Conservation (phyloP, 2,113 vertebrate genomes). For the Ia io region DNA sequence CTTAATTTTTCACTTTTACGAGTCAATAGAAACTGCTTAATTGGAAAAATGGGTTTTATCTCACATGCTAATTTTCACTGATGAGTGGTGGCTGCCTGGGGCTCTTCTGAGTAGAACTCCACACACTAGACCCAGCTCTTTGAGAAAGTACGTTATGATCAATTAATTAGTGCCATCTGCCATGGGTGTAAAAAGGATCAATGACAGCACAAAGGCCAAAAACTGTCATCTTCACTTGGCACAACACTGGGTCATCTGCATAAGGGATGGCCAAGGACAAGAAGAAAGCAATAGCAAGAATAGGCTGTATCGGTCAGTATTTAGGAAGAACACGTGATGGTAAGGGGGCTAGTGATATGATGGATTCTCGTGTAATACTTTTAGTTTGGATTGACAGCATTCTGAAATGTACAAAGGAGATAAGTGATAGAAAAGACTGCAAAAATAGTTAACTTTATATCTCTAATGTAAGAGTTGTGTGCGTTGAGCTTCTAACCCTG, state of each 20-base stretch:
- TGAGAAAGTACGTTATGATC: constrained; percentile 12
- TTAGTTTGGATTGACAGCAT: not conserved
- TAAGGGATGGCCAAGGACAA: not conserved
- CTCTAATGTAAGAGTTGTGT: not conserved
- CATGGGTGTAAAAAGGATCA: not conserved
- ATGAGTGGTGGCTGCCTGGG: not conserved
- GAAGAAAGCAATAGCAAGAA: not conserved
- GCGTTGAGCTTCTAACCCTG: not conserved
- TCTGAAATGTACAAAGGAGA: not conserved
- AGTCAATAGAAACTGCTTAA: not conserved
- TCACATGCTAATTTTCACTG: not conserved
- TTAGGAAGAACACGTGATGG: not conserved
- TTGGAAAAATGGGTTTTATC: constrained; percentile 19
- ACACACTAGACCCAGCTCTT: not conserved
- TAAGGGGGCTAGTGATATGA: not conserved
- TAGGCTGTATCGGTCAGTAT: not conserved
- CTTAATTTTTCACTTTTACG: constrained; percentile 14
- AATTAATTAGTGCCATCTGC: not conserved
- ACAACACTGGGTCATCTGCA: not conserved
- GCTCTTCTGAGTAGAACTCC: not conserved
- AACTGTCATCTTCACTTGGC: not conserved
- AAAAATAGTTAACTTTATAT: not conserved
- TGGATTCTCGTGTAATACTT: not conserved
- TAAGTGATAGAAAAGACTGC: not conserved
- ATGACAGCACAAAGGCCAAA: not conserved